Evolutionary conservation across 2,113 vertebrate genomes (phyloP).

Genomic region (Colius striatus): DNA sequence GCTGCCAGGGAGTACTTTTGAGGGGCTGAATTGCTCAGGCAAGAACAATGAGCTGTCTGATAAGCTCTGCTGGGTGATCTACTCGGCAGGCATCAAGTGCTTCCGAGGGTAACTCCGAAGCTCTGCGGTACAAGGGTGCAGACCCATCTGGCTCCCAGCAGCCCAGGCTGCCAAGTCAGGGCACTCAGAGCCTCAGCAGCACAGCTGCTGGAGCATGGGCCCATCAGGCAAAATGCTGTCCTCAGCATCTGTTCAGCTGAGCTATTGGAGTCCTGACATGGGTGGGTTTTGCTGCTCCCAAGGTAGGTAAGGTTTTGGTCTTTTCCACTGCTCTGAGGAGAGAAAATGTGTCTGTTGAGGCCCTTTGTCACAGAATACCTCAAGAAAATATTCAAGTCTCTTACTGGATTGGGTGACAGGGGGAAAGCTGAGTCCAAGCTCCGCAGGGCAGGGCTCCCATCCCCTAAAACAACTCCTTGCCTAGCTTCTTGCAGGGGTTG

Average conservation of each 20-base stretch:
- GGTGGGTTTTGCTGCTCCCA: not conserved
- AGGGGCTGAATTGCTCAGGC: conserved; percentile 8
- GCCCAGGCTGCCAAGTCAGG: not conserved
- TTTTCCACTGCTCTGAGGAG: not conserved
- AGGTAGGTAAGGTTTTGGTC: not conserved
- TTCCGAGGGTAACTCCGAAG: not conserved
- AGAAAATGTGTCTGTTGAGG: not conserved
- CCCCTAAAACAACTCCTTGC: not conserved
- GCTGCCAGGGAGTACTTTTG: not conserved
- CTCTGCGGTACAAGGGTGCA: accelerated
- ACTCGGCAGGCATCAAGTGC: not conserved
- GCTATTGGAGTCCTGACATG: not conserved
- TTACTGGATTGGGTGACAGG: not conserved
- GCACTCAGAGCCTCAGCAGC: accelerated
- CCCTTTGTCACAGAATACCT: not conserved
- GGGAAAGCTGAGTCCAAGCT: not conserved
- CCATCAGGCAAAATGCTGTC: not conserved
- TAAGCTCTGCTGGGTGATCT: conserved; percentile 1
- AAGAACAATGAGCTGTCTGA: conserved; percentile 17
- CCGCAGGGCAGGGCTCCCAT: not conserved
- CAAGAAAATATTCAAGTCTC: not conserved
- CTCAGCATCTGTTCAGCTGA: not conserved
- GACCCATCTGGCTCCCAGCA: not conserved
- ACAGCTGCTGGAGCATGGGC: accelerated
- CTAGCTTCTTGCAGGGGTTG: accelerated